Percentiles rank a stretch among this genome's conserved stretches.
These are phyloP conservation scores for Drosophila triauraria DNA, from an alignment of 1,140 invertebrate species.

Conservation along the genomic window DNA sequence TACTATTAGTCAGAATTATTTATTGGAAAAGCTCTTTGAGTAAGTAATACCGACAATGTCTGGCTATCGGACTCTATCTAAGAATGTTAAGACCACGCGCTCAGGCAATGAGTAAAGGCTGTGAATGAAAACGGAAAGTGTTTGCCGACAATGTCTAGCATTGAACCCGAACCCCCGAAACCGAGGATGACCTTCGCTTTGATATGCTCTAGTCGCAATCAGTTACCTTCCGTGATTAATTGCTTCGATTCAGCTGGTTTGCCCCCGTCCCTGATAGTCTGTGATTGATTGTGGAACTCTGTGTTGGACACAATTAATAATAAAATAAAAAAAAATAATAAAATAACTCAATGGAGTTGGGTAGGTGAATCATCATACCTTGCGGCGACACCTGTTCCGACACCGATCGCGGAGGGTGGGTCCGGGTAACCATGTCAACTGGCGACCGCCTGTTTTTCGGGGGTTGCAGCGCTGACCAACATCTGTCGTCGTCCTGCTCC, in stretches of 20 bases:
- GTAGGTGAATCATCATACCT: slow-evolving; percentile 17
- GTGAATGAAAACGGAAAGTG: slow-evolving; percentile 55
- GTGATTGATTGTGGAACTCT: slow-evolving; percentile 40
- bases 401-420: slow-evolving; percentile 7
- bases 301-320: slow-evolving; percentile 33
- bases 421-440: slow-evolving; percentile 64
- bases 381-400: slow-evolving; percentile 17
- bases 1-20: slow-evolving; percentile 12
- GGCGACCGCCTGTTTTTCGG: slow-evolving; percentile 13
- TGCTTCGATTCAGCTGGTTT: slow-evolving; percentile 30
- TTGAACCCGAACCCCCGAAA: slow-evolving; percentile 43
- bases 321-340: slow-evolving; percentile 17
- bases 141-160: slow-evolving; percentile 32
- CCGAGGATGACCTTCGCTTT: slow-evolving; percentile 28
- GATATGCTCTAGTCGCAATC: slow-evolving; percentile 46
- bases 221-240: slow-evolving; percentile 51
- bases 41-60: not conserved
- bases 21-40: slow-evolving; percentile 7
- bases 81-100: slow-evolving; percentile 31
- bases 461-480: slow-evolving; percentile 72
- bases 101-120: not conserved
- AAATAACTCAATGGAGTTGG: slow-evolving; percentile 11
- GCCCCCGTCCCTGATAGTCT: slow-evolving; percentile 16
- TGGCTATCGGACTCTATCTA: not conserved
- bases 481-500: slow-evolving; percentile 51